phyloP scores from a whole-genome alignment of 2,797 vertebrate genomes.

The Molossus alvarezi region DNA sequence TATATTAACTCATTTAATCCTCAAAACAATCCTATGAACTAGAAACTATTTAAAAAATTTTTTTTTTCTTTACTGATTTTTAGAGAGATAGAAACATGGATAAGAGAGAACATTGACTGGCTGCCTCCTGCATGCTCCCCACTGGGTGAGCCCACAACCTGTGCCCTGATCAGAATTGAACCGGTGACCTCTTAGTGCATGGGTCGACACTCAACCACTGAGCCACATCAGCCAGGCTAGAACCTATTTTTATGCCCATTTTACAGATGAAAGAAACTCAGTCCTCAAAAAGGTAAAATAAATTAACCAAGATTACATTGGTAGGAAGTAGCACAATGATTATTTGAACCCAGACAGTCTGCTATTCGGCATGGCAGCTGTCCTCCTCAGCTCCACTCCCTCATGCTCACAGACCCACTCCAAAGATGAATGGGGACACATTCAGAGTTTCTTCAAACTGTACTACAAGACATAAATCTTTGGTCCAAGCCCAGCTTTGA shows the following conservation, averaged over 20 bases:
- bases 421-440: background rate
- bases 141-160: too few relatives aligned
- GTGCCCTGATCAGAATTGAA: too few relatives aligned
- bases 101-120: too few relatives aligned
- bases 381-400: background rate
- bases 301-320: slow-evolving; percentile 4
- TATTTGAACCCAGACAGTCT: background rate
- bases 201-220: too few relatives aligned
- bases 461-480: background rate
- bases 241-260: slow-evolving; percentile 5
- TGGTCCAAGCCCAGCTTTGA: background rate
- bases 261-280: slow-evolving; percentile 27
- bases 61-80: too few relatives aligned
- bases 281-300: slow-evolving; percentile 45
- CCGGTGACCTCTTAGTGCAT: too few relatives aligned
- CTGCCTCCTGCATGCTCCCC: too few relatives aligned
- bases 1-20: slow-evolving; percentile 40
- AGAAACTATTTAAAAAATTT: background rate
- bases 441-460: slow-evolving; percentile 50
- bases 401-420: background rate
- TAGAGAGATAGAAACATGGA: too few relatives aligned
- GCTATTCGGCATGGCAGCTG: background rate
- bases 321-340: slow-evolving; percentile 52
- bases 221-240: background rate
- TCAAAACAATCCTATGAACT: slow-evolving; percentile 38